These are phyloP conservation scores for Coleophora deauratella DNA, from an alignment of 2,888 invertebrate genomes.

Conservation along the genomic window DNA sequence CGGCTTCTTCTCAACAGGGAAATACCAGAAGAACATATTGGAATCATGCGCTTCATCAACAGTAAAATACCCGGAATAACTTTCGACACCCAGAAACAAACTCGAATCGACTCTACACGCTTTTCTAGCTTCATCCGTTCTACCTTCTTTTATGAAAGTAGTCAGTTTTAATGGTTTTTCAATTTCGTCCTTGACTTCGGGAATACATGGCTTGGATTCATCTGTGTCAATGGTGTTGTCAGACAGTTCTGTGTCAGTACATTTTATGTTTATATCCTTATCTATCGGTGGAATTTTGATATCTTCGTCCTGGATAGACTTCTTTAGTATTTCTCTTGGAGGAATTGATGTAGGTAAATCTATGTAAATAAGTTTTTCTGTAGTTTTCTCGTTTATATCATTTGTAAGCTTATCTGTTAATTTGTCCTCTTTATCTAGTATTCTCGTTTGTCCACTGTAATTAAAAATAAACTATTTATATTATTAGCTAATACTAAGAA, in stretches of 20 bases:
- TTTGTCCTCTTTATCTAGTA: no score
- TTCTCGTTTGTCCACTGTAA: no score
- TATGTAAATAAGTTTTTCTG: neutral
- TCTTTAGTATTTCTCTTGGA: neutral
- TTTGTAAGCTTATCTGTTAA: no score
- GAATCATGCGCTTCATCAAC: constrained; percentile 82
- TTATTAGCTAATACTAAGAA: no score
- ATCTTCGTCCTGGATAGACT: neutral
- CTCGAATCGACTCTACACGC: constrained; percentile 37
- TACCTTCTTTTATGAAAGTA: constrained; percentile 45
- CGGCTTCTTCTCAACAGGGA: constrained; percentile 70
- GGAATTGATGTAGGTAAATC: constrained; percentile 4
- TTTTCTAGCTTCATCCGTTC: constrained; percentile 45
- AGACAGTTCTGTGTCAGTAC: neutral
- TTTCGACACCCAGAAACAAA: constrained; percentile 50
- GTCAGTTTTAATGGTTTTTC: constrained; percentile 51
- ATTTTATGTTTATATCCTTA: neutral
- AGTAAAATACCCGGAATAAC: constrained; percentile 75
- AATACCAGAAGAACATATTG: constrained; percentile 91
- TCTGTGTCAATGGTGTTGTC: constrained; percentile 7
- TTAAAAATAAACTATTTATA: no score
- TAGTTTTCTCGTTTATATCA: neutral
- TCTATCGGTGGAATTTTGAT: neutral
- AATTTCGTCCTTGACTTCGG: constrained; percentile 21
- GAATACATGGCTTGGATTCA: constrained; percentile 1